phyloP scores from a whole-genome alignment of 2,888 invertebrate genomes.

The Agapostemon virescens region DNA sequence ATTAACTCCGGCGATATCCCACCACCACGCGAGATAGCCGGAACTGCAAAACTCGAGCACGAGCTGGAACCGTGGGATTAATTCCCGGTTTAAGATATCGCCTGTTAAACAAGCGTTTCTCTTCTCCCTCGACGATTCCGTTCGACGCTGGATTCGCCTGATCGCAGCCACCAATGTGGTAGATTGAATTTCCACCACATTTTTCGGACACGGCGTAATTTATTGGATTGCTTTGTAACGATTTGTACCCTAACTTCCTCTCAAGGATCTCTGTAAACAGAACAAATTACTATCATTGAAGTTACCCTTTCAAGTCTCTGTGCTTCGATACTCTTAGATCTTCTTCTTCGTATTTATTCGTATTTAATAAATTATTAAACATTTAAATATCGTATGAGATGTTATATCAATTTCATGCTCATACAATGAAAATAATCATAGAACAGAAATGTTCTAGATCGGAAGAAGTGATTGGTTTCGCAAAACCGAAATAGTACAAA shows the following conservation, averaged over 20 bases:
- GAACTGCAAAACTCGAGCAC: neutral
- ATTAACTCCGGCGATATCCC: conserved; percentile 14
- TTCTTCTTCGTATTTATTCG: too few relatives aligned
- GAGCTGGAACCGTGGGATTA: neutral
- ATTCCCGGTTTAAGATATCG: conserved; percentile 22
- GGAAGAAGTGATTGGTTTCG: too few relatives aligned
- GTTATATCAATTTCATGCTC: too few relatives aligned
- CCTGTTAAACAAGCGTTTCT: neutral
- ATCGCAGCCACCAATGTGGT: conserved; percentile 13
- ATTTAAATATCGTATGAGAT: too few relatives aligned
- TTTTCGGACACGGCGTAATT: neutral
- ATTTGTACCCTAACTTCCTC: neutral
- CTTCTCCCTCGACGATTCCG: conserved; percentile 28
- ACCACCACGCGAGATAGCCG: neutral
- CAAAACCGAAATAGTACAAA: too few relatives aligned
- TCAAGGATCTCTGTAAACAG: neutral
- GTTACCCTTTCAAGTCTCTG: neutral
- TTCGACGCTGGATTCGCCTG: conserved; percentile 10
- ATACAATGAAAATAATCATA: too few relatives aligned
- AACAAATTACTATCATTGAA: neutral
- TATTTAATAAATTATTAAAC: too few relatives aligned
- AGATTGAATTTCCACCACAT: conserved; percentile 41
- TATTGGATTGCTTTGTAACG: neutral
- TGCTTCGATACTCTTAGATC: neutral
- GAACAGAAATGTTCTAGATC: too few relatives aligned